phyloP scores from a whole-genome alignment of 2,113 vertebrate species.

The Esox niger region DNA sequence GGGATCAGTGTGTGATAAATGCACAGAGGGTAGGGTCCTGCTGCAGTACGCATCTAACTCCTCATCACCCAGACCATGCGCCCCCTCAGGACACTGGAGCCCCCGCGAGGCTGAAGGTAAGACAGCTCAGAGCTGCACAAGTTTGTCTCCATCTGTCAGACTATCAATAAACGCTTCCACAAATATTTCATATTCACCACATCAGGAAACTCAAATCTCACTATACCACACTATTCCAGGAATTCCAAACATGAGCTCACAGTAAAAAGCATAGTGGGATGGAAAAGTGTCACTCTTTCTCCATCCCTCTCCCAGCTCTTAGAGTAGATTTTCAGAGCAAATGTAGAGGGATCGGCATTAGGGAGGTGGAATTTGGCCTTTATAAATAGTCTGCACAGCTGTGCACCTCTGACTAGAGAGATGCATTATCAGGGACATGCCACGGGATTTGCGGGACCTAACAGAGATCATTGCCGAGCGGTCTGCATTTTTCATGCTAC shows the following conservation, averaged over 20 bases:
- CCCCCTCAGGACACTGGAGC: slow-evolving; percentile 95
- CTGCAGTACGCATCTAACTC: slow-evolving; percentile 92
- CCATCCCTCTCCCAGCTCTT: not conserved
- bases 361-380: slow-evolving; percentile 43
- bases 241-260: slow-evolving; percentile 34
- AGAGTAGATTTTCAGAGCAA: slow-evolving; percentile 25
- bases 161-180: no score
- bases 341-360: slow-evolving; percentile 39
- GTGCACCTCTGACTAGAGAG: slow-evolving; percentile 46
- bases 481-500: no score
- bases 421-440: no score
- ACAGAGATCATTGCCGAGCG: no score
- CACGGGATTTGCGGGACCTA: no score
- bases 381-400: slow-evolving; percentile 60
- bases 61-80: slow-evolving; percentile 91
- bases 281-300: not conserved
- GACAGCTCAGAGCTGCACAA: no score
- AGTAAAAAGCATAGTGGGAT: slow-evolving; percentile 9
- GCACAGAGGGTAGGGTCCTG: slow-evolving; percentile 85
- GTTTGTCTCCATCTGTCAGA: not conserved
- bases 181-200: slow-evolving; percentile 15
- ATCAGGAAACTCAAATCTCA: slow-evolving; percentile 13
- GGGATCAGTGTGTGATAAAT: slow-evolving; percentile 97
- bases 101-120: slow-evolving; percentile 97
- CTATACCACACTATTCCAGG: slow-evolving; percentile 21